These are phyloP conservation scores for Apteryx owenii DNA, from an alignment of 2,113 vertebrate species.

Conservation along the genomic window DNA sequence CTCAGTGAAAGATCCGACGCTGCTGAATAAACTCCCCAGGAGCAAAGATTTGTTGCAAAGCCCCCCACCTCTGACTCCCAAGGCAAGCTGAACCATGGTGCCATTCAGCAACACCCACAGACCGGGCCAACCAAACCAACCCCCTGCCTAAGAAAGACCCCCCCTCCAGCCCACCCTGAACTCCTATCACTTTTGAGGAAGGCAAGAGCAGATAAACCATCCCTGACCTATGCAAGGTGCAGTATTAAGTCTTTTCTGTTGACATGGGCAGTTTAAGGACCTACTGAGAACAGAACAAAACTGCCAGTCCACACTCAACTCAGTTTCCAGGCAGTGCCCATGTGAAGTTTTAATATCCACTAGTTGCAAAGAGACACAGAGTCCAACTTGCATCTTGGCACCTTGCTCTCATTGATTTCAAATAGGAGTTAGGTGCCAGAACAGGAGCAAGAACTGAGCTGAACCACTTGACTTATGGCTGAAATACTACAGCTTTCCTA, in stretches of 20 bases:
- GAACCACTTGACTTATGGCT: not conserved
- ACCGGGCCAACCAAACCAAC: accelerated
- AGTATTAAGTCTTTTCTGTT: not conserved
- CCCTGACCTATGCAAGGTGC: accelerated
- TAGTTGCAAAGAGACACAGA: conserved; percentile 19
- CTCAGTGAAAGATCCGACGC: not conserved
- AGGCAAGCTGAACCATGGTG: accelerated
- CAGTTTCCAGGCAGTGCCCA: not conserved
- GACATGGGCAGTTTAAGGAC: accelerated
- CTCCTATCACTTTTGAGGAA: accelerated
- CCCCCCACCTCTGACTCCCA: not conserved
- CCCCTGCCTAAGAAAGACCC: not conserved
- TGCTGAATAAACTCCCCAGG: not conserved
- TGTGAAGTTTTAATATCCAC: not conserved
- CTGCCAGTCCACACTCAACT: accelerated
- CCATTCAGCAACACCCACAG: not conserved
- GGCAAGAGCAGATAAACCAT: not conserved
- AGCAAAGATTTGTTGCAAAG: not conserved
- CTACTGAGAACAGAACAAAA: not conserved
- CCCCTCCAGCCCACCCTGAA: too few species aligned
- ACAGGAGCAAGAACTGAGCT: not conserved
- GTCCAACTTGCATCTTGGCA: conserved; percentile 51
- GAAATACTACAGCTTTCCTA: not conserved
- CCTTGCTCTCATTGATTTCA: conserved; percentile 40
- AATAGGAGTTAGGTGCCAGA: conserved; percentile 12